Base-by-base conservation (phyloP, 2,113 vertebrate genomes). In the Cariama cristata region DNA sequence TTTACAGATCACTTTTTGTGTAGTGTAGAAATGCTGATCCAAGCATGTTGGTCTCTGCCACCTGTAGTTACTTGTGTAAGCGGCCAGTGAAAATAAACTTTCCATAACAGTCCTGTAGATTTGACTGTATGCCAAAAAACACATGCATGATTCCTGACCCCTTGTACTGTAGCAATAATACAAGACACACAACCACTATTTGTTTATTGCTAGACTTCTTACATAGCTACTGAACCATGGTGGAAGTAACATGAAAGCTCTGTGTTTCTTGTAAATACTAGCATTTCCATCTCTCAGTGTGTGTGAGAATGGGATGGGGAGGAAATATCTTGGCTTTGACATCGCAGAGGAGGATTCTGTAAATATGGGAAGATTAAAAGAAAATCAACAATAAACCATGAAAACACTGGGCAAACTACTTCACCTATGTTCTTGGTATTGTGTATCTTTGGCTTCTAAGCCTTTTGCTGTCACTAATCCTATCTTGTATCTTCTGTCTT, bases 51-150 rank as follows among this genome's bases (percentile, higher is more conserved):
- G 89, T 93, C 49, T 90, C 60, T 95, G 93, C 97, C 96, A 98
- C 97, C 97, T 98, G 96, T 94, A 96, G 96, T 96, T 90, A 86
- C 86, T 97, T 23, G 26, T 90, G 68, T 94, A 95, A 95, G 96
- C 94, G 93, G 96, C 95, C 96, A 97, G 93, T 58, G 88, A 97
- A 97, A 98, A 98, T 93, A 97, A 98, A 88, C 97, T 93, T 96
- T 86, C 67, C 71, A 28, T 86, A 95, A 96, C 86, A 96, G 90
- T 86, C 74, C 71, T 91, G 92, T 84, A 90, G 93, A 44, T 93
- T 93, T 97, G 87, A 84, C 79, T 76, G 14, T 40, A 49, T 81
- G 96, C 97, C 97, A 98, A 79, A 94, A 88, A 86, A 66, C 72
- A 96, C 95, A 93, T 77, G 68, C 96, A 95, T 90, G 75, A 90